Evolutionary conservation across 1,140 invertebrate genomes (phyloP), one percentile per base, ranked within the genome.

Genomic region (Homarus americanus): DNA sequence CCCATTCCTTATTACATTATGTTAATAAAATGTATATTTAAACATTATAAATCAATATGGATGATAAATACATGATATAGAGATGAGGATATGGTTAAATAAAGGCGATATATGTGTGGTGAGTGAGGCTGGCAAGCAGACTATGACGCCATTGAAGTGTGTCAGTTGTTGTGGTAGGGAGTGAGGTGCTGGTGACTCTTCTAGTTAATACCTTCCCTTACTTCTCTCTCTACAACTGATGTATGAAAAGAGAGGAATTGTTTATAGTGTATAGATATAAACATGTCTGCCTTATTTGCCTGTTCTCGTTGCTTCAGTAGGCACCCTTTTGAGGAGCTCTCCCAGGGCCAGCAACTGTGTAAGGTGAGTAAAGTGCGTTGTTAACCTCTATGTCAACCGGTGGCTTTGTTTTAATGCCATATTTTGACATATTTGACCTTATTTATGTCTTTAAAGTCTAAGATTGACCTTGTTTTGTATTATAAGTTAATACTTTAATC

Each of bases 301-400:
- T 99, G 98, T 95, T 98, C 98, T 82, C 97, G 97, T 94, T 99
- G 98, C 95, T 99, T 98, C 94, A 97, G 97, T 87, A 96, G 98
- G 93, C 97, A 99, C 95, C 98, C 98, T 79, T 99, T 99, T 95
- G 98, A 99, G 94, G 98, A 99, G 94, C 95, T 99, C 92, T 99
- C 98, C 86, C 96, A 97, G 91, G 98, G 98, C 53, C 98, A 99
- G 95, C 98, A 99, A 94, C 96, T 99, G 93, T 99, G 98, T 95
- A 99, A 99, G 97, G 98, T 98, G 95, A 95, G 95, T 63, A 0
- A 9, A 34, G 1, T 40, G 24, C 40, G 41, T 49, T 49, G 44
- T 15, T n/a, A 49, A 15, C 44, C 5, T 7, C 44, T 15, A 49
- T 7, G 44, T 15, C 12, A 5, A 49, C 44, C 44, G 44, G 44